Conservation (phyloP, 2,888 invertebrate genomes). For the Lasioglossum marginatum region DNA sequence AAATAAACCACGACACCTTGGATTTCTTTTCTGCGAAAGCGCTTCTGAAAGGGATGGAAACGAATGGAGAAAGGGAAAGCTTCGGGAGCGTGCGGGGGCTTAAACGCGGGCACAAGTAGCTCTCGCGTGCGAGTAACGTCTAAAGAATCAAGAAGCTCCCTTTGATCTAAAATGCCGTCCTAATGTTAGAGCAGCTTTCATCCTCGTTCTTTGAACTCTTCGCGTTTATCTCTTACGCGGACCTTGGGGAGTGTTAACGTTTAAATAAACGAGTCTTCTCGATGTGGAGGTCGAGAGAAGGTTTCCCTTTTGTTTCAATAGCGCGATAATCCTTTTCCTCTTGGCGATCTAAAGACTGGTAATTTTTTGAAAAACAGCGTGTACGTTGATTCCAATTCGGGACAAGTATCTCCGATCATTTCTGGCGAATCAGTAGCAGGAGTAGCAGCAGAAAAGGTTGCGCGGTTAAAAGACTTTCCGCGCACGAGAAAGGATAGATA, state of each 20-base stretch:
- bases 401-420: no score
- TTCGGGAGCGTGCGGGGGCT: constrained; percentile 31
- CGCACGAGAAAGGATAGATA: no score
- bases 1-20: constrained; percentile 63
- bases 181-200: constrained; percentile 29
- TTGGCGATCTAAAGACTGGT: neutral
- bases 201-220: constrained; percentile 36
- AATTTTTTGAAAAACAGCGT: neutral
- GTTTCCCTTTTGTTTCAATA: neutral
- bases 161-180: constrained; percentile 65
- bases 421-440: no score
- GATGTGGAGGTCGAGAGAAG: neutral
- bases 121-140: constrained; percentile 17
- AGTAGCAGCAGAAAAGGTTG: no score
- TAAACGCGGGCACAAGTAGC: constrained; percentile 36
- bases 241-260: constrained; percentile 31
- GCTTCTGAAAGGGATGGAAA: neutral
- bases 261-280: constrained; percentile 44
- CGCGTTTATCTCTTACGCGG: constrained; percentile 1
- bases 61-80: neutral
- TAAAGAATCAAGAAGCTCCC: constrained; percentile 53
- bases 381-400: no score
- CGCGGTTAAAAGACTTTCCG: no score
- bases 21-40: constrained; percentile 22
- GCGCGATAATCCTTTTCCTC: neutral